phyloP scores from a whole-genome alignment of 2,113 vertebrate genomes.

The Notothenia coriiceps region DNA sequence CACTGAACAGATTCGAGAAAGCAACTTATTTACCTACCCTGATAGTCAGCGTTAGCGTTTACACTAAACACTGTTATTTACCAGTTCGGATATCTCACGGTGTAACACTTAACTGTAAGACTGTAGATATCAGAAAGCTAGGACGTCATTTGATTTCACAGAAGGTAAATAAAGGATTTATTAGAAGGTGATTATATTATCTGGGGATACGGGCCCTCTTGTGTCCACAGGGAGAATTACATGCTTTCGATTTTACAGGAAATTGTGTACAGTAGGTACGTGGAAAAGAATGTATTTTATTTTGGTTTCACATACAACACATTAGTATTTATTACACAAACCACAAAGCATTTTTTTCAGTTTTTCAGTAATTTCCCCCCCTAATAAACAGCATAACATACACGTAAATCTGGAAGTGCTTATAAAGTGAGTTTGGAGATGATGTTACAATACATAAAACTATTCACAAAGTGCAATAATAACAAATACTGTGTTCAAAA shows the following conservation, averaged over 20 bases:
- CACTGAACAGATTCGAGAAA: background rate
- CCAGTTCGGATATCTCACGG: background rate
- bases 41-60: slow-evolving; percentile 2
- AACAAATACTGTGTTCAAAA: slow-evolving; percentile 48
- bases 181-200: slow-evolving; percentile 45
- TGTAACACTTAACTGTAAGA: background rate
- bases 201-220: slow-evolving; percentile 52
- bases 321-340: slow-evolving; percentile 57
- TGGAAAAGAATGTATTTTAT: slow-evolving; percentile 59
- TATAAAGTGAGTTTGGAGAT: slow-evolving; percentile 37
- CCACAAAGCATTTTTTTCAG: slow-evolving; percentile 38
- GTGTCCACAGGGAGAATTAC: slow-evolving; percentile 52
- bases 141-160: background rate
- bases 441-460: slow-evolving; percentile 56
- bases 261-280: background rate
- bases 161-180: slow-evolving; percentile 29
- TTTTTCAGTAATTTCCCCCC: background rate
- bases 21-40: background rate
- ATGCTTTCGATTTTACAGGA: slow-evolving; percentile 9
- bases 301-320: slow-evolving; percentile 67
- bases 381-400: slow-evolving; percentile 59
- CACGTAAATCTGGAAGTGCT: slow-evolving; percentile 49
- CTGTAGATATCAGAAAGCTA: background rate
- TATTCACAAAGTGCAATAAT: slow-evolving; percentile 58
- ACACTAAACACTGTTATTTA: background rate